These are phyloP conservation scores for Nemapogon koenigi DNA, from an alignment of 2,888 invertebrate species.

Conservation along the genomic window DNA sequence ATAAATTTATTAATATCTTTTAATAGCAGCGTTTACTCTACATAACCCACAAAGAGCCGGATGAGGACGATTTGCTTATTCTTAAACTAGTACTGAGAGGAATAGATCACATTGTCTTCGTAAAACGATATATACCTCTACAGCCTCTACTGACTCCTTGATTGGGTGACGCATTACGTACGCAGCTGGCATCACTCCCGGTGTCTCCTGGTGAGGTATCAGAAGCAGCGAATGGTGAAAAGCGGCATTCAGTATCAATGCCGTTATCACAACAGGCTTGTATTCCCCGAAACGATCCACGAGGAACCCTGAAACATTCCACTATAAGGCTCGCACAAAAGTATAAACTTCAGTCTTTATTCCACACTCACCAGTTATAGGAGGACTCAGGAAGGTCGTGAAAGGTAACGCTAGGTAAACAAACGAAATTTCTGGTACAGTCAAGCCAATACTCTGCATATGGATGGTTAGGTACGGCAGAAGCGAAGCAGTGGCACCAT, in stretches of 20 bases:
- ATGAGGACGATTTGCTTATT: slow-evolving; percentile 60
- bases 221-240: slow-evolving; percentile 81
- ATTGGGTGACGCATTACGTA: slow-evolving; percentile 79
- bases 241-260: slow-evolving; percentile 77
- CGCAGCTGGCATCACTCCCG: slow-evolving; percentile 76
- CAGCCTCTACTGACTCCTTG: slow-evolving; percentile 74
- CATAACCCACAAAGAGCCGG: slow-evolving; percentile 42
- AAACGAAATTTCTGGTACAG: slow-evolving; percentile 85
- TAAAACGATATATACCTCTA: no score
- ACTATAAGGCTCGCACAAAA: not conserved
- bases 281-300: slow-evolving; percentile 89
- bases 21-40: not conserved
- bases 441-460: slow-evolving; percentile 89
- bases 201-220: slow-evolving; percentile 81
- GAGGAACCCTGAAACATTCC: slow-evolving; percentile 67
- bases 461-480: slow-evolving; percentile 88
- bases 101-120: no score
- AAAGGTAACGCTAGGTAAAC: slow-evolving; percentile 87
- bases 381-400: slow-evolving; percentile 85
- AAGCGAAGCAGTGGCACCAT: slow-evolving; percentile 84
- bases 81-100: no score
- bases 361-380: slow-evolving; percentile 72
- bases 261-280: slow-evolving; percentile 81
- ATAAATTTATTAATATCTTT: not conserved
- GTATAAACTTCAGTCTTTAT: not conserved